These are phyloP conservation scores for Tachina fera DNA, from an alignment of 2,888 invertebrate genomes.

Conservation along the genomic window DNA sequence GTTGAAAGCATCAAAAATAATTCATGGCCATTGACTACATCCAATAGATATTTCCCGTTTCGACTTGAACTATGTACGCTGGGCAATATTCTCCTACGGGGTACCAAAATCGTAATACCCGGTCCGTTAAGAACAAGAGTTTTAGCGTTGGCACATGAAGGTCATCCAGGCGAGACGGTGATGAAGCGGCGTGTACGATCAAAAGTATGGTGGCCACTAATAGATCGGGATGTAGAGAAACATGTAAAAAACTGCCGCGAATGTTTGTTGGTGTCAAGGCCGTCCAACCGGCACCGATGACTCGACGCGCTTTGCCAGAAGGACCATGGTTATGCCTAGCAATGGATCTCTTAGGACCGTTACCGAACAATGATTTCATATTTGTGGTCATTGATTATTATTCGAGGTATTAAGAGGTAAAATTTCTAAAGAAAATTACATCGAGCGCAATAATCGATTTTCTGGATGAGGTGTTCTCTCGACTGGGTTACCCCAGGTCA, in stretches of 20 bases:
- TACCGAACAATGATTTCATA: slow-evolving; percentile 48
- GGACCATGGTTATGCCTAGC: slow-evolving; percentile 40
- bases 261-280: slow-evolving; percentile 62
- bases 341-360: slow-evolving; percentile 49
- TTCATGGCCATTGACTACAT: slow-evolving; percentile 13
- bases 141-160: slow-evolving; percentile 3
- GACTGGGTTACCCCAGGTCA: not conserved
- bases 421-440: slow-evolving; percentile 45
- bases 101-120: slow-evolving; percentile 54
- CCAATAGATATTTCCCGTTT: slow-evolving; percentile 49
- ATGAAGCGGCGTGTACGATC: slow-evolving; percentile 59
- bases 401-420: slow-evolving; percentile 50
- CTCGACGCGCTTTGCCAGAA: slow-evolving; percentile 24
- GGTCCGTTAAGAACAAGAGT: slow-evolving; percentile 16
- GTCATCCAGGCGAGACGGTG: slow-evolving; percentile 44
- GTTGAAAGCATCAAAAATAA: slow-evolving; percentile 31
- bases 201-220: slow-evolving; percentile 66
- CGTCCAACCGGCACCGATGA: slow-evolving; percentile 44
- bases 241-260: slow-evolving; percentile 61
- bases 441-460: slow-evolving; percentile 32
- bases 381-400: slow-evolving; percentile 56
- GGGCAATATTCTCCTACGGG: slow-evolving; percentile 53
- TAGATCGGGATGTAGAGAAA: slow-evolving; percentile 60
- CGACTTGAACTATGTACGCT: slow-evolving; percentile 53
- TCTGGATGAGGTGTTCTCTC: slow-evolving; percentile 4